Evolutionary conservation across 2,797 vertebrate genomes (phyloP), one percentile per base, ranked within the genome.

Genomic region (Xenentodon cancila): DNA sequence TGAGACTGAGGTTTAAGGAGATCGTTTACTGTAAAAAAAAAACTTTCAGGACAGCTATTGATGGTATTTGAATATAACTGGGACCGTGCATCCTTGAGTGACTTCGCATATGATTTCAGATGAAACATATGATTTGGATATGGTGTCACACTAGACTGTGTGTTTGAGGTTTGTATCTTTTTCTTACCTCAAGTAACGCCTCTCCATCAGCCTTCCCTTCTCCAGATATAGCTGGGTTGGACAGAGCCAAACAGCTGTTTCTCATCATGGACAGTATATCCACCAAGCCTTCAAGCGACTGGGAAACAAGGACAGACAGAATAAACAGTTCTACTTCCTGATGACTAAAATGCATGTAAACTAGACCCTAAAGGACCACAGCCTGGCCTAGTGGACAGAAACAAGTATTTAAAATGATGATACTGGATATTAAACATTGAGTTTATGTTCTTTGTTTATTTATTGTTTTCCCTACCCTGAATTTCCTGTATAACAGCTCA

Each of bases 241-340:
- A 80, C 61, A 93, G 50, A 50, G 82, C 66, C 73, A 86, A 62
- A 66, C 92, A 93, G 84, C 67, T 92, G 78, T 72, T 89, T 78
- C 60, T 89, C 88, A 92, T 91, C 72, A 90, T 68, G 52, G 71
- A 68, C 71, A 75, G 63, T 53, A 93, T 84, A 48, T 71, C 57
- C 57, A 63, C 77, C 77, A 92, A 75, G 44, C 84, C 84, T 61
- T 19, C 32, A 0, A 78, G 66, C n/a, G 15, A 54, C 89, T 91
- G 50, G 58, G 32, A 84, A 37, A 62, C 17, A 77, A 59, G 64
- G 40, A 67, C 42, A 68, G 18, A 73, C 9, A 62, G 63, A 65
- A 74, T 58, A 66, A 84, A 40, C 30, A 12, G 53, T 73, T 82
- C 48, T 55, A 44, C 54, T 64, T 63, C 18, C 12, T 1, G 15